Conservation (phyloP, 2,113 vertebrate species). For the Erinaceus europaeus region DNA sequence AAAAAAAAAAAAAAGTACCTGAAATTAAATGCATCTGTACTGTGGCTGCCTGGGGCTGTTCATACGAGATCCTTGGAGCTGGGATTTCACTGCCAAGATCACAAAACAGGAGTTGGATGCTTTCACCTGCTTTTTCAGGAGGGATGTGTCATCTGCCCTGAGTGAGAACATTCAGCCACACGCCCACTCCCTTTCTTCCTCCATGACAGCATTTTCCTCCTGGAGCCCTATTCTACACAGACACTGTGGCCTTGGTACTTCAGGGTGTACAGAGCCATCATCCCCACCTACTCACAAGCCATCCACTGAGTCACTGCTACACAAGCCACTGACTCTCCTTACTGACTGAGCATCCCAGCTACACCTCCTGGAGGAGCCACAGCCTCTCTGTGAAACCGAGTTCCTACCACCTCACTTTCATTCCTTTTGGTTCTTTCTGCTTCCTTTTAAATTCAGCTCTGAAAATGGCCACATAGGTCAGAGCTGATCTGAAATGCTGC, state of each 20-base stretch:
- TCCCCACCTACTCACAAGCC: not conserved
- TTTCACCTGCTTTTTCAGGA: not conserved
- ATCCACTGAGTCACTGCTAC: not conserved
- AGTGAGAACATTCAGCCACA: not conserved
- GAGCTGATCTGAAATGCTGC: not conserved
- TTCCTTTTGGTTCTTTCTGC: too few species aligned
- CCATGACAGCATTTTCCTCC: not conserved
- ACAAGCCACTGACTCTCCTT: not conserved
- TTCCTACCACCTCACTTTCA: too few species aligned
- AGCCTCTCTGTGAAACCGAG: too few species aligned
- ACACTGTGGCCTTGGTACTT: not conserved
- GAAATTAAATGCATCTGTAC: not conserved
- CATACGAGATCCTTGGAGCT: not conserved
- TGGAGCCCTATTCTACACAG: not conserved
- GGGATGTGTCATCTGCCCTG: not conserved
- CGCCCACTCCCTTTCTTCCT: not conserved
- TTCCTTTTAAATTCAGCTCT: not conserved
- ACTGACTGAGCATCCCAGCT: not conserved
- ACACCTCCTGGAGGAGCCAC: too few species aligned
- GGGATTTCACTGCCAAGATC: slow-evolving; percentile 38
- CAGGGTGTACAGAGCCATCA: not conserved
- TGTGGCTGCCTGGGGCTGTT: not conserved
- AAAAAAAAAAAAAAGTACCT: slow-evolving; percentile 33
- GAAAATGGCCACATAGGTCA: not conserved
- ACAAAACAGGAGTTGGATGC: not conserved